Conservation (phyloP, 2,797 vertebrate species). For the Ctenochaetus hawaiiensis region DNA sequence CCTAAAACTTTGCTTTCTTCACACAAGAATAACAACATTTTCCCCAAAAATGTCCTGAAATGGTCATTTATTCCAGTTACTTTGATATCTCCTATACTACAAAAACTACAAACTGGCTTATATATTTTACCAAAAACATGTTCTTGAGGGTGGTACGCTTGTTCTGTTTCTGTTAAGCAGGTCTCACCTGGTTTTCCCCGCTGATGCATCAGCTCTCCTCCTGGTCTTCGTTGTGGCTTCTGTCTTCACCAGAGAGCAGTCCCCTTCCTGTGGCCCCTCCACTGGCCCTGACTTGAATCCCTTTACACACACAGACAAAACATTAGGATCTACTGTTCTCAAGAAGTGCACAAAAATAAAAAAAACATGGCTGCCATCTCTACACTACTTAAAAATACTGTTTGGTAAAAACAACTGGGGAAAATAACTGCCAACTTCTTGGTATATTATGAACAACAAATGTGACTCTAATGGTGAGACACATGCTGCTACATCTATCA, state of each 20-base stretch:
- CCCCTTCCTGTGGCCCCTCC: conserved; percentile 68
- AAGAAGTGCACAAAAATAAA: no score
- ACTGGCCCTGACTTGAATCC: conserved; percentile 71
- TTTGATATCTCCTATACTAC: no score
- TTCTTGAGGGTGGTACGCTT: no score
- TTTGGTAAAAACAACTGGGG: background rate
- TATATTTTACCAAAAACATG: no score
- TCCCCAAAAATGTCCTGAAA: no score
- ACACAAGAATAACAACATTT: no score
- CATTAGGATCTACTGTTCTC: background rate
- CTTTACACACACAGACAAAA: conserved; percentile 61
- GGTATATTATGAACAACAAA: background rate
- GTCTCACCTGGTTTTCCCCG: conserved; percentile 82
- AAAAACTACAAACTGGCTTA: no score
- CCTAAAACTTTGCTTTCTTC: no score
- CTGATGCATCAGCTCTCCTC: conserved; percentile 77
- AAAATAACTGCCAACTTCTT: background rate
- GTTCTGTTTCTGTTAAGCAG: background rate
- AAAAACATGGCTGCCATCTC: background rate
- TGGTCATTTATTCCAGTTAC: no score
- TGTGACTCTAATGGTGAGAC: background rate
- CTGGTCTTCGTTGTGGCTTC: conserved; percentile 77
- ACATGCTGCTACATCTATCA: background rate
- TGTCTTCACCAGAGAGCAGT: conserved; percentile 82
- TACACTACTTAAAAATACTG: background rate